Conservation (phyloP, 2,888 invertebrate species). For the Ochropacha duplaris region DNA sequence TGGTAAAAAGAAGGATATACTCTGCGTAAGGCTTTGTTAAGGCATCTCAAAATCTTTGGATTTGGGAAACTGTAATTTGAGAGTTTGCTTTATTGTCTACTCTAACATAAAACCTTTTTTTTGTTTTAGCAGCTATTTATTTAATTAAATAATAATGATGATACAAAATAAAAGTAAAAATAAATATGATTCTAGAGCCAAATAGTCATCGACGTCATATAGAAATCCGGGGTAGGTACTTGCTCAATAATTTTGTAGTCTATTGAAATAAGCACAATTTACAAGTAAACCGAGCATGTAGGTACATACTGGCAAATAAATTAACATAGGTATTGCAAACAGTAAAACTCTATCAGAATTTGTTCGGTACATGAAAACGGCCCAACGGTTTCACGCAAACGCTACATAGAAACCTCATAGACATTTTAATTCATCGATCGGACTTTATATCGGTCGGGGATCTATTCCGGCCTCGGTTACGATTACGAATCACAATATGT, state of each 20-base stretch:
- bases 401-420: constrained; percentile 36
- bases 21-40: background rate
- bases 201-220: background rate
- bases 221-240: background rate
- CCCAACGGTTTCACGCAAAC: constrained; percentile 57
- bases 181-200: background rate
- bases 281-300: constrained; percentile 8
- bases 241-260: constrained; percentile 2
- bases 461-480: constrained; percentile 70
- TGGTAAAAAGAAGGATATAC: background rate
- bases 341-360: constrained; percentile 48
- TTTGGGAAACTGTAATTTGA: background rate
- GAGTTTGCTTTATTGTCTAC: background rate
- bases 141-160: no score
- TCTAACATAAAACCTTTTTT: background rate
- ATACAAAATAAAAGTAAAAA: no score
- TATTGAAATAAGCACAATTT: constrained; percentile 31
- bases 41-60: background rate
- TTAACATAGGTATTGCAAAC: constrained; percentile 49
- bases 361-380: constrained; percentile 49
- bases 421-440: constrained; percentile 67
- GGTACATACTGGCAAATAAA: constrained; percentile 5
- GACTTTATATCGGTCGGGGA: constrained; percentile 57
- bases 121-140: background rate
- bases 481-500: constrained; percentile 71